These are phyloP conservation scores for Mylabris phalerata DNA, from an alignment of 1,140 invertebrate species.

Conservation along the genomic window DNA sequence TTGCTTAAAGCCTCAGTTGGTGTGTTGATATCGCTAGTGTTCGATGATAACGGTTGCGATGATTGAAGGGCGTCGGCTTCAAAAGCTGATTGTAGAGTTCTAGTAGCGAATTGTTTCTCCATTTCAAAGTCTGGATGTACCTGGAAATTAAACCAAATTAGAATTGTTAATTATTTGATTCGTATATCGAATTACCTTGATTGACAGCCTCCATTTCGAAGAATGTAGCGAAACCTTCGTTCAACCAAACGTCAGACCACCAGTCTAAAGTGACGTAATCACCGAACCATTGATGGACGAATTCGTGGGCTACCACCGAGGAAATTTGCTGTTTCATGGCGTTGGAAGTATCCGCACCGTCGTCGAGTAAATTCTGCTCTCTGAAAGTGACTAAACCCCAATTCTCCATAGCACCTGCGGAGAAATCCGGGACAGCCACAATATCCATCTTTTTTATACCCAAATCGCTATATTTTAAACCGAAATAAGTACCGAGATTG, in stretches of 20 bases:
- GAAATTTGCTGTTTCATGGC: conserved; percentile 42
- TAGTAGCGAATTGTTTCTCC: conserved; percentile 52
- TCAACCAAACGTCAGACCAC: conserved; percentile 43
- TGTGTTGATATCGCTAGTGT: conserved; percentile 37
- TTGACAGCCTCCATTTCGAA: too few relatives aligned
- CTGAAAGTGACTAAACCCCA: conserved; percentile 65
- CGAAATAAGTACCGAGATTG: neutral
- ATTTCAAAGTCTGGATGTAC: conserved; percentile 14
- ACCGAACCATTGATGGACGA: conserved; percentile 62
- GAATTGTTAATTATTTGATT: too few relatives aligned
- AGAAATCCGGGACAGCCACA: conserved; percentile 67
- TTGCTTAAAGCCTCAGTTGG: conserved; percentile 46
- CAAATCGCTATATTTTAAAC: conserved; percentile 40
- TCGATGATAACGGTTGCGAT: conserved; percentile 49
- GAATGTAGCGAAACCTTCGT: conserved; percentile 43
- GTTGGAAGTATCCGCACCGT: conserved; percentile 42
- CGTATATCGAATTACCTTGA: too few relatives aligned
- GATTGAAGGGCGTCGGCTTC: conserved; percentile 54
- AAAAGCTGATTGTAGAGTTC: conserved; percentile 59
- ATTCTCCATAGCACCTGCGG: conserved; percentile 80
- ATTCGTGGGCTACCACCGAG: conserved; percentile 52
- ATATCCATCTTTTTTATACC: conserved; percentile 57
- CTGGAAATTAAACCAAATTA: too few relatives aligned
- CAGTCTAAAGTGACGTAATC: conserved; percentile 55
- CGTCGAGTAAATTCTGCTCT: conserved; percentile 50